phyloP scores from a whole-genome alignment of 2,113 vertebrate genomes.

The Nerophis ophidion region DNA sequence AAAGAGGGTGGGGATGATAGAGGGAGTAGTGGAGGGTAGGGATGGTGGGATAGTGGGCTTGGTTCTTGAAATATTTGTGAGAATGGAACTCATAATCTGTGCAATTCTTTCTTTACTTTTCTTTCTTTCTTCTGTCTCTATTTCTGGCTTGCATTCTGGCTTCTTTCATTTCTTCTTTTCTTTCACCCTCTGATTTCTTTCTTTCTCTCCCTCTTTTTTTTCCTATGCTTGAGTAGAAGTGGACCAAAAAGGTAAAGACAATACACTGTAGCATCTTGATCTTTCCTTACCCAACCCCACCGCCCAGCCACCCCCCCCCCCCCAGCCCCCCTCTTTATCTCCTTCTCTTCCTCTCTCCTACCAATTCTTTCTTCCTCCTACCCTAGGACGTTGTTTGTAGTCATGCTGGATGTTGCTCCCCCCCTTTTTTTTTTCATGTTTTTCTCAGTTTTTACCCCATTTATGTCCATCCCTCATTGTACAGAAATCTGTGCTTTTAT shows the following conservation, averaged over 20 bases:
- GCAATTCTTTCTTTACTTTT: conserved; percentile 28
- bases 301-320: conserved; percentile 30
- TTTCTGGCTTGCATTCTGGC: conserved; percentile 46
- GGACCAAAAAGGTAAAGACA: conserved; percentile 97
- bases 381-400: conserved; percentile 87
- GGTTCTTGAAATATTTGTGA: conserved; percentile 56
- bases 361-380: conserved; percentile 67
- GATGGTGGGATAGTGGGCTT: conserved; percentile 29
- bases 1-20: background rate
- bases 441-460: conserved; percentile 31
- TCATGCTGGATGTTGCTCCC: conserved; percentile 84
- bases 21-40: conserved; percentile 5
- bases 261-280: conserved; percentile 77
- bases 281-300: conserved; percentile 49
- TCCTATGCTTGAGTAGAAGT: conserved; percentile 98
- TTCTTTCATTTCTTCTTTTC: conserved; percentile 55
- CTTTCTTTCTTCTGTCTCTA: conserved; percentile 22
- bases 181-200: conserved; percentile 80
- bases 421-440: conserved; percentile 52
- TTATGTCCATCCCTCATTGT: conserved; percentile 59
- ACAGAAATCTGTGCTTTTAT: conserved; percentile 56
- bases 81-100: conserved; percentile 64
- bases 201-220: conserved; percentile 82
- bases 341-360: conserved; percentile 49
- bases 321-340: conserved; percentile 41